Evolutionary conservation across 53 echinoderm and acorn worm species (phyloP), one percentile per base, ranked within the genome.

Genomic region (Stichopus horrens): DNA sequence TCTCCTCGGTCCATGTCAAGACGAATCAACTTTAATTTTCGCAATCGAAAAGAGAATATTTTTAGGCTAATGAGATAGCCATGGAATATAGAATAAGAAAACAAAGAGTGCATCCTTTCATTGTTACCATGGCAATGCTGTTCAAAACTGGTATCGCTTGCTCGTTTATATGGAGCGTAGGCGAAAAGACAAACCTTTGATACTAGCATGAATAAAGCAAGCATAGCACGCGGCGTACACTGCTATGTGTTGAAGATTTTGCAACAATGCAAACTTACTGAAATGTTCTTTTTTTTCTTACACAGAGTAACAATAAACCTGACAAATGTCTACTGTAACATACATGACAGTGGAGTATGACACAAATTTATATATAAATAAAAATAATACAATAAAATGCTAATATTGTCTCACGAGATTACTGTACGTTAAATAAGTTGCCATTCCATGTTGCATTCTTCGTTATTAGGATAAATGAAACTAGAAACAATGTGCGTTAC

Each of bases 1-100:
- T 37, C 37, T 37, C 37, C 37, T 37, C 37, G 37, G 37, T 37
- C 79, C 19, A 54, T 53, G 79, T 78, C 79, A 78, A 51, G 9
- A 7, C 79, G 55, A 78, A 78, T 54, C 79, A 55, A 78, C 52
- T 78, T 78, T 52, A 78, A 54, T 78, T 78, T 52, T 10, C 55
- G 37, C 37, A 37, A 52, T 78, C 55, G 79, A 78, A 53, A 78
- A 54, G 79, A 55, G 79, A 78, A 78, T 78, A 78, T 78, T 78
- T 78, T 78, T 78, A 78, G 79, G 79, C 79, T 78, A 78, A 78
- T 78, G 79, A 78, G 79, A 78, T 55, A 53, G 55, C 79, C 37
- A 37, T 37, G 37, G 37, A 37, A 37, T 37, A 37, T 37, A 78
- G 52, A 53, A 55, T 11, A 53, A 52, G 53, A 19, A 53, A 4